Conservation (phyloP, 2,797 vertebrate genomes). For the Tangara arthus region DNA sequence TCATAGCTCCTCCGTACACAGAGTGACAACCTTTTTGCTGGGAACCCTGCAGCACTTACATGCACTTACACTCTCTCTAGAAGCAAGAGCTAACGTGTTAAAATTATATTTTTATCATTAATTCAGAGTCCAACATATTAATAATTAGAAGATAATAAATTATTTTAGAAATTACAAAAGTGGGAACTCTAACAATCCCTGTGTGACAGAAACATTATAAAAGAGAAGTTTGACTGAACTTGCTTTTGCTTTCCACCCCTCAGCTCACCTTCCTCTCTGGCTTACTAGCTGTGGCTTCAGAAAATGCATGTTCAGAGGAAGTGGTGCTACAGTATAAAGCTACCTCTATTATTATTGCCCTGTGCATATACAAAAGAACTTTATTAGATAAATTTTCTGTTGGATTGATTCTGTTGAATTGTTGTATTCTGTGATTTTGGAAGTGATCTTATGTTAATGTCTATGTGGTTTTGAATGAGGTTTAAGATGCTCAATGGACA, state of each 20-base stretch:
- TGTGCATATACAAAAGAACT: neutral
- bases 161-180: neutral
- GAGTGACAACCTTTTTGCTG: neutral
- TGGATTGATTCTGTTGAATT: neutral
- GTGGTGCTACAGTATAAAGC: neutral
- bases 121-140: neutral
- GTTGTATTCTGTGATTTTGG: neutral
- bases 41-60: rapidly evolving
- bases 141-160: neutral
- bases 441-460: neutral
- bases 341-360: neutral
- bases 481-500: neutral
- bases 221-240: neutral
- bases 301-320: neutral
- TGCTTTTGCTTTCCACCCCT: neutral
- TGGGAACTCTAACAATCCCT: neutral
- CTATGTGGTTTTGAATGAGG: neutral
- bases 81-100: neutral
- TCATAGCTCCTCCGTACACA: neutral
- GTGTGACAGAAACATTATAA: neutral
- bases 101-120: neutral
- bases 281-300: neutral
- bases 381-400: neutral
- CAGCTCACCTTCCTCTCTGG: neutral
- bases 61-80: neutral